Conservation (phyloP, 2,797 vertebrate species). For the Acipenser transmontanus region DNA sequence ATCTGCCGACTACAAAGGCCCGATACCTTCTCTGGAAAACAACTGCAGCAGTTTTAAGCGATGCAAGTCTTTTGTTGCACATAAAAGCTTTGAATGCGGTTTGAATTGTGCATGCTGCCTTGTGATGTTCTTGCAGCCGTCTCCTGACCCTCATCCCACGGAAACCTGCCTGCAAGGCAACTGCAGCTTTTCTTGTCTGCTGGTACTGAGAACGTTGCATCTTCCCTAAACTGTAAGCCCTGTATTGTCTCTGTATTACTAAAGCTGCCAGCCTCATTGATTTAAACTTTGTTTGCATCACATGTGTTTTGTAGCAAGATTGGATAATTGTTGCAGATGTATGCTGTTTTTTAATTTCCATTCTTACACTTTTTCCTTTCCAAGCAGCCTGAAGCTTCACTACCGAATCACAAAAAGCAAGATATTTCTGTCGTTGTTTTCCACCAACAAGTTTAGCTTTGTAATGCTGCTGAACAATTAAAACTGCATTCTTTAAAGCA, state of each 20-base stretch:
- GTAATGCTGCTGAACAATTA: constrained; percentile 60
- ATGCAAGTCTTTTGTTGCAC: constrained; percentile 43
- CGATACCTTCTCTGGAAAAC: constrained; percentile 64
- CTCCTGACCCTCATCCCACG: constrained; percentile 61
- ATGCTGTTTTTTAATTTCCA: constrained; percentile 38
- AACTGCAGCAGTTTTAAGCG: constrained; percentile 49
- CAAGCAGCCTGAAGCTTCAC: constrained; percentile 68
- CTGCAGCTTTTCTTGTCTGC: constrained; percentile 42
- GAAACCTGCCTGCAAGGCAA: constrained; percentile 68
- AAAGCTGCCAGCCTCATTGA: constrained; percentile 46
- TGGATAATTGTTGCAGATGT: constrained; percentile 65
- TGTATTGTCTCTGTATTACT: constrained; percentile 63
- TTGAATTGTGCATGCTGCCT: constrained; percentile 68
- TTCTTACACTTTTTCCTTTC: constrained; percentile 62
- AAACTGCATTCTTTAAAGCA: constrained; percentile 38
- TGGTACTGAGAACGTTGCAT: constrained; percentile 42
- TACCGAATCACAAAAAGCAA: constrained; percentile 34
- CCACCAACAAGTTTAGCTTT: constrained; percentile 52
- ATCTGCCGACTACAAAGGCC: constrained; percentile 33
- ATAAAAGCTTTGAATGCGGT: constrained; percentile 53
- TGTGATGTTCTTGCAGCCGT: constrained; percentile 37
- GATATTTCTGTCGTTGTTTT: constrained; percentile 43
- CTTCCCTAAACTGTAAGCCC: constrained; percentile 47
- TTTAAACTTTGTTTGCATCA: constrained; percentile 46
- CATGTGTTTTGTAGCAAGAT: constrained; percentile 59